These are phyloP conservation scores for Caenorhabditis doughertyi DNA, from an alignment of 2,888 invertebrate species.

Conservation along the genomic window DNA sequence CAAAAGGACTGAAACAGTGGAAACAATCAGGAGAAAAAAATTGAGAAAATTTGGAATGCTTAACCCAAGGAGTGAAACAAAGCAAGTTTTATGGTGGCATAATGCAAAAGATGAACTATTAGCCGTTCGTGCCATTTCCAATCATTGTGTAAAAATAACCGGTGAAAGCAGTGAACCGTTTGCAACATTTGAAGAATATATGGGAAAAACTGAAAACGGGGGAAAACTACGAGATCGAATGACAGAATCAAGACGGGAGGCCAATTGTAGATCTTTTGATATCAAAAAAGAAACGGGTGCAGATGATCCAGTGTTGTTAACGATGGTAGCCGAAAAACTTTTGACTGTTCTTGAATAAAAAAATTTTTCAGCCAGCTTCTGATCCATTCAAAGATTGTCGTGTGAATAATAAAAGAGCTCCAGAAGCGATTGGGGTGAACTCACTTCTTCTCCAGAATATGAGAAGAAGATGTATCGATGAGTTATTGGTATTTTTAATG, in stretches of 20 bases:
- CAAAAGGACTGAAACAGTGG: slow-evolving; percentile 1
- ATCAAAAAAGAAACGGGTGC: not conserved
- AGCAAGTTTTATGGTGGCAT: slow-evolving; percentile 41
- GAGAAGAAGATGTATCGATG: slow-evolving; percentile 43
- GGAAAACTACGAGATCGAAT: slow-evolving; percentile 13
- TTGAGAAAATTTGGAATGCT: slow-evolving; percentile 22
- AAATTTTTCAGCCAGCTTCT: slow-evolving; percentile 7
- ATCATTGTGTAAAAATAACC: slow-evolving; percentile 33
- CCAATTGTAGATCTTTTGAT: slow-evolving; percentile 14
- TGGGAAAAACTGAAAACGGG: not conserved
- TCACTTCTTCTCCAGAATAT: slow-evolving; percentile 49
- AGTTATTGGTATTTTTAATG: slow-evolving; percentile 38
- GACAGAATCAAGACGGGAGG: slow-evolving; percentile 14
- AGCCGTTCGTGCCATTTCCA: slow-evolving; percentile 2
- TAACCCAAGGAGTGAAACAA: slow-evolving; percentile 1
- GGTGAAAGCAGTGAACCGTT: slow-evolving; percentile 37
- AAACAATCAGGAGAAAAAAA: slow-evolving; percentile 1
- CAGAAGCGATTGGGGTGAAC: not conserved
- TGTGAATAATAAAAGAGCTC: not conserved
- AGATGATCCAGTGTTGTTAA: slow-evolving; percentile 18
- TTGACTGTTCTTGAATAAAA: too few species aligned
- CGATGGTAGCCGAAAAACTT: not conserved
- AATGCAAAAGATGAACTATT: slow-evolving; percentile 42
- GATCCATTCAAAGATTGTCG: slow-evolving; percentile 15
- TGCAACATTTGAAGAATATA: slow-evolving; percentile 15